Conservation (phyloP, 2,888 invertebrate species). For the Kryphioiulus occultus region DNA sequence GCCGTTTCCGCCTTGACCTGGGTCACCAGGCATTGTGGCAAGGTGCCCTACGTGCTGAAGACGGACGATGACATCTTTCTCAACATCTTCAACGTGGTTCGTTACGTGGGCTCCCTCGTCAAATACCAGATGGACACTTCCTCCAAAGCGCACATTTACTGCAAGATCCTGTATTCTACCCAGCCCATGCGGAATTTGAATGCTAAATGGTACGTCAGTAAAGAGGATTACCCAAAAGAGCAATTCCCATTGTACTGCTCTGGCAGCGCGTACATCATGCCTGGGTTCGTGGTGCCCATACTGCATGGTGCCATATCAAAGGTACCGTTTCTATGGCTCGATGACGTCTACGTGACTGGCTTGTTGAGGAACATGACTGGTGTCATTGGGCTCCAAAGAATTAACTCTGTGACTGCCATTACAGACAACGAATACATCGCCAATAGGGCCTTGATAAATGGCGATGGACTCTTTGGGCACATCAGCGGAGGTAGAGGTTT, state of each 20-base stretch:
- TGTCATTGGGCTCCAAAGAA: background rate
- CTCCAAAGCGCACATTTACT: background rate
- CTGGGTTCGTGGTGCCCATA: background rate
- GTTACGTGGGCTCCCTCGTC: background rate
- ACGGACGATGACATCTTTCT: constrained; percentile 18
- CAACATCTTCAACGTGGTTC: constrained; percentile 27
- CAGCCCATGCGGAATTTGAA: background rate
- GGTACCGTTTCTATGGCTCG: constrained; percentile 11
- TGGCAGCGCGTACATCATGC: constrained; percentile 9
- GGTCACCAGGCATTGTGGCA: background rate
- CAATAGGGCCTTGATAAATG: background rate
- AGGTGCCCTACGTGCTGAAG: constrained; percentile 4
- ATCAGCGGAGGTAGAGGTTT: constrained; percentile 37
- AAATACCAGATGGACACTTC: background rate
- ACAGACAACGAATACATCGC: background rate
- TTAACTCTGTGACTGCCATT: constrained; percentile 1
- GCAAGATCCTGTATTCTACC: background rate
- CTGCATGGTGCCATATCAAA: background rate
- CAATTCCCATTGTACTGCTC: constrained; percentile 13
- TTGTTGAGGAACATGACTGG: background rate
- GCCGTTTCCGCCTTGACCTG: constrained; percentile 22
- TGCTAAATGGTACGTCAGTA: background rate
- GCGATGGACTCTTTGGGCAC: constrained; percentile 46
- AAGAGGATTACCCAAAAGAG: background rate
- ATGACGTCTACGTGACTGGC: constrained; percentile 24